These are phyloP conservation scores for Artemia sp. DNA, from an alignment of 2,888 invertebrate genomes.

Conservation along the genomic window DNA sequence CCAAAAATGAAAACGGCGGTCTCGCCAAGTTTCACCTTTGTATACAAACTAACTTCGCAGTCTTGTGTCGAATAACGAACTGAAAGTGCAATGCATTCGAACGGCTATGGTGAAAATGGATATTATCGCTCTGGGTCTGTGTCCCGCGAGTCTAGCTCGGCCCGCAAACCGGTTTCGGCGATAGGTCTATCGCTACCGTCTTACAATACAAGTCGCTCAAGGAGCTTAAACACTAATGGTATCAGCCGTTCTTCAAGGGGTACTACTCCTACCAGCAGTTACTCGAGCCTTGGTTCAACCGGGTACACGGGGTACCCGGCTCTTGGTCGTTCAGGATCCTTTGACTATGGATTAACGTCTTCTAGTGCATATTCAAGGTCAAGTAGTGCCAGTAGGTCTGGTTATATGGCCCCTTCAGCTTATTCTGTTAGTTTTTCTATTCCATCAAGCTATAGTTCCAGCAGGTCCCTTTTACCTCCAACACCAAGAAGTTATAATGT, in stretches of 20 bases:
- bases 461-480: neutral
- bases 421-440: neutral
- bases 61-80: too few relatives aligned
- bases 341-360: neutral
- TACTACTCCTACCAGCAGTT: neutral
- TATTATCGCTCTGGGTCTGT: neutral
- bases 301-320: neutral
- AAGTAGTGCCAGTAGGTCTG: neutral
- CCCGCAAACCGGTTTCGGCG: neutral
- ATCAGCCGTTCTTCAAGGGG: neutral
- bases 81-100: neutral
- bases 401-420: neutral
- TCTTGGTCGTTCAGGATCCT: neutral
- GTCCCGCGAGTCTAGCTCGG: neutral
- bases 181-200: neutral
- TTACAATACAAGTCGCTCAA: constrained; percentile 1
- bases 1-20: neutral
- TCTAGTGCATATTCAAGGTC: neutral
- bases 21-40: constrained; percentile 5
- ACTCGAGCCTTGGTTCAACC: neutral
- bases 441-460: neutral
- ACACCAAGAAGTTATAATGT: neutral
- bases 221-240: neutral
- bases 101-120: neutral
- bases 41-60: neutral